These are phyloP conservation scores for Microcebus tavaratra DNA, from an alignment of 2,113 vertebrate species.

Conservation along the genomic window DNA sequence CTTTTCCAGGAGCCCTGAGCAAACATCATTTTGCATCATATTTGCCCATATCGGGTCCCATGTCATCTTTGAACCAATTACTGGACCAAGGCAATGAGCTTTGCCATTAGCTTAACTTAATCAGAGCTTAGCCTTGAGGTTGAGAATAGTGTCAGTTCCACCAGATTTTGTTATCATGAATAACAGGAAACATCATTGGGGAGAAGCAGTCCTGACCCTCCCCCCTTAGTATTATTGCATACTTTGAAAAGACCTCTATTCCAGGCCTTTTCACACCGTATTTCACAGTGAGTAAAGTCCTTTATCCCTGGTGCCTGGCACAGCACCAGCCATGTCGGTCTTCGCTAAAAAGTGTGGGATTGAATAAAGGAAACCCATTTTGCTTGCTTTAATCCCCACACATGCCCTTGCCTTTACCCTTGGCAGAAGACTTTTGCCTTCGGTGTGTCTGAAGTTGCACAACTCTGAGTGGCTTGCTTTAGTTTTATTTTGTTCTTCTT, in stretches of 20 bases:
- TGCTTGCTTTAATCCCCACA: conserved; percentile 9
- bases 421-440: conserved; percentile 18
- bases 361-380: conserved; percentile 50
- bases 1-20: background rate
- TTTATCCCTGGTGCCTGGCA: conserved; percentile 15
- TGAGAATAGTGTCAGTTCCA: background rate
- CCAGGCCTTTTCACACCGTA: background rate
- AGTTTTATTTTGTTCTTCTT: background rate
- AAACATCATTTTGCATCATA: background rate
- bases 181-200: background rate
- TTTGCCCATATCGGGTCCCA: background rate
- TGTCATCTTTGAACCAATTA: conserved; percentile 9
- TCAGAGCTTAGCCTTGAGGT: background rate
- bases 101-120: background rate
- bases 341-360: conserved; percentile 41
- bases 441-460: background rate
- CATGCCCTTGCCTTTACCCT: conserved; percentile 1
- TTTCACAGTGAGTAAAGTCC: conserved; percentile 8
- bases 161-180: background rate
- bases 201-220: background rate
- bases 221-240: background rate
- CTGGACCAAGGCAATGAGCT: background rate
- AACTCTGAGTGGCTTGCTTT: background rate
- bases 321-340: background rate
- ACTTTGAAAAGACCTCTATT: background rate